Evolutionary conservation across 2,888 invertebrate genomes (phyloP).

Genomic region (Diadegma fenestrale): DNA sequence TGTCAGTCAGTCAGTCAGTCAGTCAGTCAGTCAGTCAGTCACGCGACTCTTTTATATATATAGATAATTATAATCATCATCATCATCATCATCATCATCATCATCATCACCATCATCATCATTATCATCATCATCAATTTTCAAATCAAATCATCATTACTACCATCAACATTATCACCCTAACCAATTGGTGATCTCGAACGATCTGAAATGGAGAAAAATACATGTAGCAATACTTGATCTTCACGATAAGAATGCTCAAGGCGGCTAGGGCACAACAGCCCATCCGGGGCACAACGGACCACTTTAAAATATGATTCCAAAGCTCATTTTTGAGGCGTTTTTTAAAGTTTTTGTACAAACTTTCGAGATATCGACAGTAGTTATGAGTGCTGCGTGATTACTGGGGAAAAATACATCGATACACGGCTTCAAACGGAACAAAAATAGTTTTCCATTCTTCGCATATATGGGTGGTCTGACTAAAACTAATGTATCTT

Average conservation of each 20-base stretch:
- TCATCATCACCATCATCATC: conserved; percentile 8
- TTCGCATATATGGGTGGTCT: too few species aligned
- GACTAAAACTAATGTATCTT: too few species aligned
- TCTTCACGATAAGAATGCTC: not conserved
- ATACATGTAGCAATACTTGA: not conserved
- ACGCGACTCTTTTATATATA: too few species aligned
- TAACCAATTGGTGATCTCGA: conserved; percentile 18
- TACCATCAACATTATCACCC: conserved; percentile 19
- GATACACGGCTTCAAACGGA: too few species aligned
- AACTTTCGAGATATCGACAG: not conserved
- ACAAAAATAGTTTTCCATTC: too few species aligned
- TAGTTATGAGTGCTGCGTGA: not conserved
- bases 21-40: too few species aligned
- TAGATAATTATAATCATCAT: not conserved
- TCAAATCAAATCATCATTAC: conserved; percentile 28
- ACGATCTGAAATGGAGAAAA: conserved; percentile 16
- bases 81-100: not conserved
- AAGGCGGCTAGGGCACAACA: not conserved
- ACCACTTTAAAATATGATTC: not conserved
- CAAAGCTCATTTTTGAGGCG: not conserved
- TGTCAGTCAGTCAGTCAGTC: too few species aligned
- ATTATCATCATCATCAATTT: conserved; percentile 13
- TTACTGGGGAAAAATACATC: not conserved
- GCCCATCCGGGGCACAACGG: not conserved
- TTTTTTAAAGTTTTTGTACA: not conserved